Evolutionary conservation across 2,113 vertebrate species (phyloP).

Genomic region (Neodon shergylaensis): DNA sequence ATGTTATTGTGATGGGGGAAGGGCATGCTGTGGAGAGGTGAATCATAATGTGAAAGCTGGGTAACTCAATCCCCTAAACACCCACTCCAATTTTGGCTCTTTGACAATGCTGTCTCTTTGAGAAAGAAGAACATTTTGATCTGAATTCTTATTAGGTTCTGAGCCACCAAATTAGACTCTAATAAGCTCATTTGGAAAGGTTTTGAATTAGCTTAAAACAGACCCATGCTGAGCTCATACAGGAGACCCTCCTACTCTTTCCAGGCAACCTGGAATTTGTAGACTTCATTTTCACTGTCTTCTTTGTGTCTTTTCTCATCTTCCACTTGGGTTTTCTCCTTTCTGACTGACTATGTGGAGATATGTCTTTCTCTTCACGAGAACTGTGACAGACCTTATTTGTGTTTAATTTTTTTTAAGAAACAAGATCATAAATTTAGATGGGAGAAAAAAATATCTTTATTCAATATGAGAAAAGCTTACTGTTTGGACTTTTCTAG

Average conservation of each 20-base stretch:
- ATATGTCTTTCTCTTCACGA: slow-evolving; percentile 28
- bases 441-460: background rate
- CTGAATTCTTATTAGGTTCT: slow-evolving; percentile 80
- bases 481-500: slow-evolving; percentile 48
- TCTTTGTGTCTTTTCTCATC: slow-evolving; percentile 64
- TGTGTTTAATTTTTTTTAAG: background rate
- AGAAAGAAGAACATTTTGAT: slow-evolving; percentile 81
- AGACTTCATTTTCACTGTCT: slow-evolving; percentile 68
- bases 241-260: slow-evolving; percentile 74
- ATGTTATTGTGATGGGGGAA: slow-evolving; percentile 56
- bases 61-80: slow-evolving; percentile 71
- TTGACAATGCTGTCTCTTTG: slow-evolving; percentile 78
- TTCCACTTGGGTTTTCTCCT: slow-evolving; percentile 37
- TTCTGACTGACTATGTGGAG: slow-evolving; percentile 26
- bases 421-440: slow-evolving; percentile 41
- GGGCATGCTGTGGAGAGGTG: slow-evolving; percentile 67
- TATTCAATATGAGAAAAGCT: slow-evolving; percentile 54
- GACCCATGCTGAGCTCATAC: slow-evolving; percentile 71
- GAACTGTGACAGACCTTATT: background rate
- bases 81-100: slow-evolving; percentile 79
- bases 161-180: slow-evolving; percentile 78
- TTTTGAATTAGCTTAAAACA: slow-evolving; percentile 79
- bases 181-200: slow-evolving; percentile 80
- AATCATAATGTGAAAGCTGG: slow-evolving; percentile 75
- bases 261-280: slow-evolving; percentile 66